Base-by-base conservation (phyloP, 2,888 invertebrate genomes). In the Sesia bembeciformis region DNA sequence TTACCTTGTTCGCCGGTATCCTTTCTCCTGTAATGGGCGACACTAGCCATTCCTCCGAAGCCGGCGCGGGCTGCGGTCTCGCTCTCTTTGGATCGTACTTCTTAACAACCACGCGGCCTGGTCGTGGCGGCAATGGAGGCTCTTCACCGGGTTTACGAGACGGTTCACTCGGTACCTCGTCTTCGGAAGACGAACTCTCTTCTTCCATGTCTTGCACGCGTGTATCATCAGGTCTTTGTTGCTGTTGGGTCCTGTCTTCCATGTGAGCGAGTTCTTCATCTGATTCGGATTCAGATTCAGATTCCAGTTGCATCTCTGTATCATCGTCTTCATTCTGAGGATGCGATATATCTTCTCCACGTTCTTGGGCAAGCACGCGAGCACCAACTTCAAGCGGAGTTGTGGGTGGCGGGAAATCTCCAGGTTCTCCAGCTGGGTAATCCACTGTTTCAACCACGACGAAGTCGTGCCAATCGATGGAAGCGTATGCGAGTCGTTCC, bases 381-480 rank as follows among this genome's bases (percentile, higher is more conserved):
- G 98, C 97, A 3, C 99, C 99, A 0, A 99, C 98, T 84, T 98
- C 98, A 61, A 97, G 95, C 0, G 98, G 98, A 4, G 97, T 98
- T 0, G 98, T 99, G 0, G 98, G 99, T 3, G 98, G 97, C 0
- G 98, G 98, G 72, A 98, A 97, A 75, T 98, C 97, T 0, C 98
- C 97, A 6, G 95, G 94, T 84, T 99, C 99, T 67, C 96, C 97
- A 0, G 97, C 96, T 65, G 98, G 98, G 79, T 99, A 99, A 81
- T 99, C 99, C 0, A 99, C 99, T 0, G 99, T 99, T 87, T 99
- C 99, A 0, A 99, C 99, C 0, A 99, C 99, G 1, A 99, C 99
- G 82, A 99, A 99, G 82, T 99, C 99, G 78, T 99, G 99, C 99
- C 99, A 99, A 78, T 99, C 99, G 60, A 99, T 98, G 72, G 97